A percentile compares a stretch with the other conserved stretches of the same genome.
Conservation (phyloP, 2,888 invertebrate genomes). For the Lithosia quadra region DNA sequence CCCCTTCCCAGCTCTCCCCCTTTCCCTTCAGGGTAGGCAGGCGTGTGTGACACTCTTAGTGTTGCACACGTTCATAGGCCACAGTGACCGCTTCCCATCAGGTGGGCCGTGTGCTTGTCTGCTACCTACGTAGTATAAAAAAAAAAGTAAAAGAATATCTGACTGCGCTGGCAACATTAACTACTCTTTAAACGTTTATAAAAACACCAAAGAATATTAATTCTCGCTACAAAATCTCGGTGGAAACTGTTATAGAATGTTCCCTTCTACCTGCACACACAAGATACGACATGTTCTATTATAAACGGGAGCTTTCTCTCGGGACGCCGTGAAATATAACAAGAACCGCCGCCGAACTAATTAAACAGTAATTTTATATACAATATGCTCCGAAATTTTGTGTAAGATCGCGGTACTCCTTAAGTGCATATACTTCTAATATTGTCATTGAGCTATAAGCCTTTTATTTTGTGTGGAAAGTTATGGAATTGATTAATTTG, state of each 20-base stretch:
- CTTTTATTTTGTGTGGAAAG: constrained; percentile 1
- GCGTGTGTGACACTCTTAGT: too few relatives aligned
- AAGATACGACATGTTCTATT: constrained; percentile 27
- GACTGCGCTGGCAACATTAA: background rate
- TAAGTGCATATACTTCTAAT: constrained; percentile 19
- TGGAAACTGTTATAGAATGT: constrained; percentile 9
- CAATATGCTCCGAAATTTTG: constrained; percentile 41
- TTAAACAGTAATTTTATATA: constrained; percentile 61
- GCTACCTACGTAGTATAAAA: too few relatives aligned
- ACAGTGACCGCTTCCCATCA: too few relatives aligned
- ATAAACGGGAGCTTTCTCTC: constrained; percentile 34
- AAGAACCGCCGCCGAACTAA: constrained; percentile 46
- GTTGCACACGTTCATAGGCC: too few relatives aligned
- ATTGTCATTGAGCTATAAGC: constrained; percentile 28
- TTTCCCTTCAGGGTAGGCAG: too few relatives aligned
- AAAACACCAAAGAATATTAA: background rate
- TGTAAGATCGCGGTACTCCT: constrained; percentile 25
- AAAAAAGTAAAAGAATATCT: background rate
- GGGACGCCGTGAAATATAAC: constrained; percentile 53
- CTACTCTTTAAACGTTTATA: background rate
- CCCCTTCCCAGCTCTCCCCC: too few relatives aligned
- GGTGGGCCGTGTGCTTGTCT: too few relatives aligned
- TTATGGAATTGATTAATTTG: constrained; percentile 7
- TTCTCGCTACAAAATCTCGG: background rate
- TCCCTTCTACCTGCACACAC: constrained; percentile 18